A percentile compares a stretch with the other conserved stretches of the same genome.
These are phyloP conservation scores for Reticulitermes speratus DNA, from an alignment of 1,140 invertebrate species.

Conservation along the genomic window DNA sequence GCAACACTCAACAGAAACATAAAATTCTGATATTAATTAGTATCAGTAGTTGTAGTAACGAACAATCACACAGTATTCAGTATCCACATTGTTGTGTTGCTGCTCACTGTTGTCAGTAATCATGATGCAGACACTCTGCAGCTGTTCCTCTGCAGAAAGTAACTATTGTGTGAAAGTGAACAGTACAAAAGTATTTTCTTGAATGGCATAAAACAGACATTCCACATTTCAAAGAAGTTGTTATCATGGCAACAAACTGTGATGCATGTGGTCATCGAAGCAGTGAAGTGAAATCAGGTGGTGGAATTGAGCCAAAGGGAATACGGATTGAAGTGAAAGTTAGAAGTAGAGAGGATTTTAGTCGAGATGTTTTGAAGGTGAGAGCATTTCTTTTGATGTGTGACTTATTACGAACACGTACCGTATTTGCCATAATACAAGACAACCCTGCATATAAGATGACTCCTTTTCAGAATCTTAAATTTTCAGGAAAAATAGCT, in stretches of 20 bases:
- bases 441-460: no score
- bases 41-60: no score
- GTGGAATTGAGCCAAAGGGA: constrained; percentile 85
- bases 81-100: no score
- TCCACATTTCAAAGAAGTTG: constrained; percentile 94
- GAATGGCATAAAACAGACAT: constrained; percentile 64
- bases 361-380: constrained; percentile 90
- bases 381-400: constrained; percentile 25
- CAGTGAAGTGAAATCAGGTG: constrained; percentile 94
- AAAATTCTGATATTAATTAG: no score
- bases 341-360: constrained; percentile 74
- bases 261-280: constrained; percentile 87
- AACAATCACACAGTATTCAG: no score
- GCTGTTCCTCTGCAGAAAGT: no score
- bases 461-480: no score
- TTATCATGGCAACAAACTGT: constrained; percentile 96
- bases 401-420: no score
- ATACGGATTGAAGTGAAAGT: constrained; percentile 76
- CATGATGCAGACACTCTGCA: no score
- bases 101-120: no score
- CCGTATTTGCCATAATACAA: background rate
- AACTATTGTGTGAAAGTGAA: background rate
- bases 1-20: no score
- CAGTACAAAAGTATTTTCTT: background rate
- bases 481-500: no score